Evolutionary conservation across 2,797 vertebrate genomes (phyloP).

Genomic region (Sebastes minor): DNA sequence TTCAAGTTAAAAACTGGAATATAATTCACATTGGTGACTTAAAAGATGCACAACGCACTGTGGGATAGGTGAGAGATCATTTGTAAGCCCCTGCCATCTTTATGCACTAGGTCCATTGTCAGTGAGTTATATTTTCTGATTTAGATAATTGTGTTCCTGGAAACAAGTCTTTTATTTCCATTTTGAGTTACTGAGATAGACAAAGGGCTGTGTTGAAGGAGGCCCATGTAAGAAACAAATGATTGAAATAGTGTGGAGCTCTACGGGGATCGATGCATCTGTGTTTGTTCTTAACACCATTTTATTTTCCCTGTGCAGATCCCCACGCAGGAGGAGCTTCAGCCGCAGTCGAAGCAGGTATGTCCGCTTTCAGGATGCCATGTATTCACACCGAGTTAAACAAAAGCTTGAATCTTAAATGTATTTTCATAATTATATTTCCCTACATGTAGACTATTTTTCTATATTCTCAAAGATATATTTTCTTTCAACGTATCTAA

Average conservation of each 20-base stretch:
- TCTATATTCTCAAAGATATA: not conserved
- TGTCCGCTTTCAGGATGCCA: not conserved
- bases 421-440: not conserved
- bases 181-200: slow-evolving; percentile 35
- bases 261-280: not conserved
- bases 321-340: slow-evolving; percentile 96
- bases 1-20: not conserved
- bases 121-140: slow-evolving; percentile 38
- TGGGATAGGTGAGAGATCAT: slow-evolving; percentile 27
- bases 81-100: slow-evolving; percentile 43
- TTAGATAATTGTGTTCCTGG: slow-evolving; percentile 26
- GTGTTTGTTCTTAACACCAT: slow-evolving; percentile 42
- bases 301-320: slow-evolving; percentile 84
- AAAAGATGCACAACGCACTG: slow-evolving; percentile 14
- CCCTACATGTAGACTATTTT: not conserved
- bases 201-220: slow-evolving; percentile 57
- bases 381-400: not conserved
- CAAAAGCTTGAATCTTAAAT: not conserved
- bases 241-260: slow-evolving; percentile 40
- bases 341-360: slow-evolving; percentile 98
- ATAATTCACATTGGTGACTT: not conserved
- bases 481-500: not conserved
- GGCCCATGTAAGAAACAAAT: slow-evolving; percentile 38
- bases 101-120: slow-evolving; percentile 50
- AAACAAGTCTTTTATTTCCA: slow-evolving; percentile 33